Percentiles rank a stretch among this genome's conserved stretches.
Evolutionary conservation across 2,888 invertebrate species (phyloP).

Genomic region (Xanthostigma xanthostigma): DNA sequence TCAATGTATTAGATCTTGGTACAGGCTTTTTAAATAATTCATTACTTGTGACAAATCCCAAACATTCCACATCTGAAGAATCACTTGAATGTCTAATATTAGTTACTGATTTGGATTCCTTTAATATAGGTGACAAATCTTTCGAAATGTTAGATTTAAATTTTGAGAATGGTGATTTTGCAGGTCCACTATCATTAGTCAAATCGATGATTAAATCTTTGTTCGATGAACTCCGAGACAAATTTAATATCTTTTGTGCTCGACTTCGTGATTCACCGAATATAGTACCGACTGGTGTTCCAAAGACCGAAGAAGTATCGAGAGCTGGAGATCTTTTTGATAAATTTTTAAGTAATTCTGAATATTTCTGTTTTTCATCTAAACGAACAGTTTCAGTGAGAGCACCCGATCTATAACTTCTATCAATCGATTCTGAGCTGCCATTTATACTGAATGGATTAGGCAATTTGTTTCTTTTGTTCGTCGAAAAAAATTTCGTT

Average conservation of each 20-base stretch:
- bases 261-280: slow-evolving; percentile 11
- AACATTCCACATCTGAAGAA: slow-evolving; percentile 21
- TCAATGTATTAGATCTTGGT: slow-evolving; percentile 34
- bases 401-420: slow-evolving; percentile 16
- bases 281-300: slow-evolving; percentile 18
- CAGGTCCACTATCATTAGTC: slow-evolving; percentile 8
- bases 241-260: slow-evolving; percentile 12
- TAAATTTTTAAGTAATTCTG: slow-evolving; percentile 34
- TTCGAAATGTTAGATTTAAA: not conserved
- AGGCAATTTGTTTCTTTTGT: not conserved
- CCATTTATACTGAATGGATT: not conserved
- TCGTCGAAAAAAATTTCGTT: not conserved
- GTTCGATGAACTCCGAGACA: slow-evolving; percentile 9
- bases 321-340: slow-evolving; percentile 9
- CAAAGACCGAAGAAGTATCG: slow-evolving; percentile 17
- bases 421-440: not conserved
- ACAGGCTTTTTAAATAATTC: not conserved
- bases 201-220: slow-evolving; percentile 10
- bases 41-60: slow-evolving; percentile 13
- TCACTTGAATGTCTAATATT: not conserved
- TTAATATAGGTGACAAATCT: not conserved
- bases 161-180: not conserved
- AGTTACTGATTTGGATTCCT: not conserved
- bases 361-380: slow-evolving; percentile 39
- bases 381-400: slow-evolving; percentile 37